Conservation (phyloP, 2,888 invertebrate species). For the Hyles lineata region DNA sequence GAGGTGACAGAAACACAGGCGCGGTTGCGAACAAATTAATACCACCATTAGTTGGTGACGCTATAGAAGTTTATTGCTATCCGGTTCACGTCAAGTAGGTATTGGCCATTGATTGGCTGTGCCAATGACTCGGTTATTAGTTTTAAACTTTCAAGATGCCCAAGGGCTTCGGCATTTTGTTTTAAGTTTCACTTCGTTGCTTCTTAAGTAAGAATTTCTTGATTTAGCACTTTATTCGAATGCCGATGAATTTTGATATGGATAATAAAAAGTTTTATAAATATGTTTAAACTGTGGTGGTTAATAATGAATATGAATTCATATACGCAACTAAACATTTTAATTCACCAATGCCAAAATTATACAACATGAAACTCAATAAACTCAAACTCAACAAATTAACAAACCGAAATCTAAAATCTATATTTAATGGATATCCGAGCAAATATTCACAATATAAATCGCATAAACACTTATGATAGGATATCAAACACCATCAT, state of each 20-base stretch:
- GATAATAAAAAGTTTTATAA: not conserved
- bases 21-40: conserved; percentile 77
- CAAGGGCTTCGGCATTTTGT: conserved; percentile 9
- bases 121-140: conserved; percentile 19
- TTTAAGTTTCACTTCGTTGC: not conserved
- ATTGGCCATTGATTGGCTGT: conserved; percentile 24
- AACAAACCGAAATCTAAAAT: not conserved
- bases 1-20: conserved; percentile 79
- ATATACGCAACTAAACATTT: no score
- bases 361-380: no score
- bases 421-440: conserved; percentile 1
- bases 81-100: conserved; percentile 17
- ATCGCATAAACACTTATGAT: not conserved
- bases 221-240: not conserved
- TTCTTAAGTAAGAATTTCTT: not conserved
- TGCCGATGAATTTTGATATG: not conserved
- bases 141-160: conserved; percentile 7
- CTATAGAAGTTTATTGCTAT: conserved; percentile 26
- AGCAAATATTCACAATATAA: not conserved
- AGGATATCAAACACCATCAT: conserved; percentile 10
- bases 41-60: conserved; percentile 30
- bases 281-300: not conserved
- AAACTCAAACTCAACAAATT: no score
- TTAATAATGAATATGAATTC: not conserved
- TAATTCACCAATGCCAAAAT: no score